phyloP scores from a whole-genome alignment of 2,888 invertebrate genomes.

The Calephelis perditalis region DNA sequence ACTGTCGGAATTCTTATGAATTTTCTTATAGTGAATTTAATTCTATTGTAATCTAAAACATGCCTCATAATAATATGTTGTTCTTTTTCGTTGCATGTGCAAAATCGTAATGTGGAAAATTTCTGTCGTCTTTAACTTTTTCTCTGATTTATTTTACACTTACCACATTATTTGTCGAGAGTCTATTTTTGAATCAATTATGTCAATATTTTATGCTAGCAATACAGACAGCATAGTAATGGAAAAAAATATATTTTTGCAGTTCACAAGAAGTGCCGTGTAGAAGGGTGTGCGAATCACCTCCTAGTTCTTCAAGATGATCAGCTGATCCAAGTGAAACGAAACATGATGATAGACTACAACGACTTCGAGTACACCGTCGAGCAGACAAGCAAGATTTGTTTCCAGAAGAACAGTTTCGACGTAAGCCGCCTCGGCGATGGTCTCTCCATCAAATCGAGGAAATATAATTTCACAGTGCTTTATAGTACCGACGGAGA shows the following conservation, averaged over 20 bases:
- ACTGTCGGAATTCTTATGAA: too few relatives aligned
- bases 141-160: too few relatives aligned
- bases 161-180: too few relatives aligned
- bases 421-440: constrained; percentile 83
- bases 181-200: too few relatives aligned
- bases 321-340: constrained; percentile 77
- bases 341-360: constrained; percentile 82
- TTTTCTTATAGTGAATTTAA: too few relatives aligned
- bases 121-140: too few relatives aligned
- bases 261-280: constrained; percentile 82
- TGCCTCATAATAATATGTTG: too few relatives aligned
- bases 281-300: constrained; percentile 78
- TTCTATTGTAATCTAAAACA: too few relatives aligned
- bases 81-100: too few relatives aligned
- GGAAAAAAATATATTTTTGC: constrained; percentile 19
- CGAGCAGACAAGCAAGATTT: constrained; percentile 79
- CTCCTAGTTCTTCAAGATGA: constrained; percentile 81
- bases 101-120: too few relatives aligned
- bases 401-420: constrained; percentile 80
- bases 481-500: constrained; percentile 83
- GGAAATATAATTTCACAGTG: constrained; percentile 85
- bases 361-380: constrained; percentile 81
- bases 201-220: too few relatives aligned
- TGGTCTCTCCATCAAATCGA: constrained; percentile 82
- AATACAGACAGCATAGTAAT: too few relatives aligned